Conservation (phyloP, 2,113 vertebrate genomes). For the Vidua chalybeata region DNA sequence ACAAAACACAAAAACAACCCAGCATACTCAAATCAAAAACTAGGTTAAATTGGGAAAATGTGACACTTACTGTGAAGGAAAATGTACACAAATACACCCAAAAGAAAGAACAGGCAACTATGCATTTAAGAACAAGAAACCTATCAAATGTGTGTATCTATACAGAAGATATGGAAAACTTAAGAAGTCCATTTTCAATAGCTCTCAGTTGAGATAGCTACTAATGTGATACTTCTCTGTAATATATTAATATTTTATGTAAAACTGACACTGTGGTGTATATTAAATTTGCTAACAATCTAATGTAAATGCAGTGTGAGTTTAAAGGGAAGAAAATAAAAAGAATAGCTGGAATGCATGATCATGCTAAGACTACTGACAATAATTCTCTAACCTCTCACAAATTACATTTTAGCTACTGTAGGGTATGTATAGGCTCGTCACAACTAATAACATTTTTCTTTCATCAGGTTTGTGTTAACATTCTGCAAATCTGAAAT, state of each 20-base stretch:
- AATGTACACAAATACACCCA: background rate
- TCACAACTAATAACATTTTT: slow-evolving; percentile 89
- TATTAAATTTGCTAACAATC: slow-evolving; percentile 47
- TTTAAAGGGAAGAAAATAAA: slow-evolving; percentile 66
- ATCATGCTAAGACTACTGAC: slow-evolving; percentile 46
- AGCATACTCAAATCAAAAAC: background rate
- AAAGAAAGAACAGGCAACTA: background rate
- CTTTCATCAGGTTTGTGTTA: slow-evolving; percentile 84
- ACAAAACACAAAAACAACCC: too few relatives aligned
- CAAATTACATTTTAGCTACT: slow-evolving; percentile 86
- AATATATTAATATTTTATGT: slow-evolving; percentile 60
- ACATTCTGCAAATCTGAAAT: slow-evolving; percentile 86
- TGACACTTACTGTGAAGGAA: background rate
- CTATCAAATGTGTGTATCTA: background rate
- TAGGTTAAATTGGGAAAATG: background rate
- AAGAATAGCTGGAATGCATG: slow-evolving; percentile 42
- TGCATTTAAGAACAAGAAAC: background rate
- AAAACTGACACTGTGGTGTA: slow-evolving; percentile 36
- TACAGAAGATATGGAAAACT: background rate
- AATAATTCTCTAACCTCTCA: slow-evolving; percentile 77
- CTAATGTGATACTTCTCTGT: background rate
- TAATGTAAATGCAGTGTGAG: slow-evolving; percentile 21
- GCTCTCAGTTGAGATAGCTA: background rate
- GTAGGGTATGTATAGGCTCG: slow-evolving; percentile 80
- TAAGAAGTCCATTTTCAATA: slow-evolving; percentile 32